Conservation (phyloP, 1,140 invertebrate genomes). For the Drosophila quadrilineata region DNA sequence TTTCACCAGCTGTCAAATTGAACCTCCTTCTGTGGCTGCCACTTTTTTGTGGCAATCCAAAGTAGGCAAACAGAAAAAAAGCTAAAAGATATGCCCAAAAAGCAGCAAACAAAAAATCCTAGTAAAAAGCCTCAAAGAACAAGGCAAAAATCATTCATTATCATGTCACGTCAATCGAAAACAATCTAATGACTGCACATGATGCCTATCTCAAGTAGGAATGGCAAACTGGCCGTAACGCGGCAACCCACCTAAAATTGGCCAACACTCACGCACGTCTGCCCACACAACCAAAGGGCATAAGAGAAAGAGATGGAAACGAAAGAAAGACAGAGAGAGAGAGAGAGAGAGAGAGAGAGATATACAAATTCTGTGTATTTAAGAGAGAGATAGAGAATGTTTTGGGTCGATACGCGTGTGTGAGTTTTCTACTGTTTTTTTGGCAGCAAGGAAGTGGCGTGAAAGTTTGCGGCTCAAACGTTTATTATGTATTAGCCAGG, state of each 20-base stretch:
- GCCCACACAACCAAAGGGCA: too few relatives aligned
- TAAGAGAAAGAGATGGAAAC: too few relatives aligned
- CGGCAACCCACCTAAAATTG: constrained; percentile 12
- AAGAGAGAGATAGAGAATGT: too few relatives aligned
- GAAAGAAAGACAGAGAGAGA: too few relatives aligned
- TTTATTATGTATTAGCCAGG: constrained; percentile 74
- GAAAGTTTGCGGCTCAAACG: constrained; percentile 66
- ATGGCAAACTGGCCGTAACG: constrained; percentile 25
- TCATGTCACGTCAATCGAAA: constrained; percentile 81
- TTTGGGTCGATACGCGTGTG: neutral
- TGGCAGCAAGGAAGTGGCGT: constrained; percentile 23
- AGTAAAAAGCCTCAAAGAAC: constrained; percentile 13
- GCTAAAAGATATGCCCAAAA: too few relatives aligned
- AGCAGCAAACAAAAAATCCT: constrained; percentile 14
- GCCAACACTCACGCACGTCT: constrained; percentile 22
- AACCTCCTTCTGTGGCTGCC: constrained; percentile 15
- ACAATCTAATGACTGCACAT: constrained; percentile 81
- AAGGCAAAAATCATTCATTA: constrained; percentile 71
- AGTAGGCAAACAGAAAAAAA: constrained; percentile 38
- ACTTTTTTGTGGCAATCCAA: too few relatives aligned
- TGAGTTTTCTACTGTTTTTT: constrained; percentile 7
- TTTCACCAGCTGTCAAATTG: constrained; percentile 30
- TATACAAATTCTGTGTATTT: too few relatives aligned
- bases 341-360: too few relatives aligned
- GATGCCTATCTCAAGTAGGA: constrained; percentile 78